phyloP scores from a whole-genome alignment of 2,797 vertebrate genomes.

The Bryconaethiops microstoma region DNA sequence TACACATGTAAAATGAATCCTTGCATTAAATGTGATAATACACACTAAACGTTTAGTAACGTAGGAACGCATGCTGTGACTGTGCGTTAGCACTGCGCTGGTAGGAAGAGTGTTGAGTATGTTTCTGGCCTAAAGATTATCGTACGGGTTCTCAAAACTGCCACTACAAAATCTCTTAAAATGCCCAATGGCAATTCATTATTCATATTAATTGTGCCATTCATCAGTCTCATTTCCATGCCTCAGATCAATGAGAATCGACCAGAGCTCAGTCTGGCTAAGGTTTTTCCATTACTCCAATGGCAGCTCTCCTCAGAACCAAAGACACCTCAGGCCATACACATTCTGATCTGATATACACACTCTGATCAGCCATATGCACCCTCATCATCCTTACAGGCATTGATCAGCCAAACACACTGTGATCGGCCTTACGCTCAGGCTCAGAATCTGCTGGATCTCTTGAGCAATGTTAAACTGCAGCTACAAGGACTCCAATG shows the following conservation, averaged over 20 bases:
- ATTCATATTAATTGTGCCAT: constrained; percentile 35
- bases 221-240: constrained; percentile 30
- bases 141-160: not conserved
- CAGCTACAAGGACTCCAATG: no score
- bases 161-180: constrained; percentile 15
- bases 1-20: no score
- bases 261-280: constrained; percentile 32
- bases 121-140: not conserved
- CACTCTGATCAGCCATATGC: not conserved
- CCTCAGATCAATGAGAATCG: constrained; percentile 30
- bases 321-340: not conserved
- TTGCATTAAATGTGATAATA: no score
- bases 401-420: not conserved
- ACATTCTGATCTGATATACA: no score
- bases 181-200: constrained; percentile 4
- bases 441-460: no score
- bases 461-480: no score
- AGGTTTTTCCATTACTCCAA: constrained; percentile 24
- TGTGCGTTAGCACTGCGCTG: no score
- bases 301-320: not conserved
- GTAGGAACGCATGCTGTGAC: no score
- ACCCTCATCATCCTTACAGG: not conserved
- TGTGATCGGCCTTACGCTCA: no score
- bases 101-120: no score
- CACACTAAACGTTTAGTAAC: no score